Percentiles rank a stretch among this genome's conserved stretches.
Conservation (phyloP, 30 jellyfish, hydroid and myxozoan genomes). For the Rhopilema esculentum region DNA sequence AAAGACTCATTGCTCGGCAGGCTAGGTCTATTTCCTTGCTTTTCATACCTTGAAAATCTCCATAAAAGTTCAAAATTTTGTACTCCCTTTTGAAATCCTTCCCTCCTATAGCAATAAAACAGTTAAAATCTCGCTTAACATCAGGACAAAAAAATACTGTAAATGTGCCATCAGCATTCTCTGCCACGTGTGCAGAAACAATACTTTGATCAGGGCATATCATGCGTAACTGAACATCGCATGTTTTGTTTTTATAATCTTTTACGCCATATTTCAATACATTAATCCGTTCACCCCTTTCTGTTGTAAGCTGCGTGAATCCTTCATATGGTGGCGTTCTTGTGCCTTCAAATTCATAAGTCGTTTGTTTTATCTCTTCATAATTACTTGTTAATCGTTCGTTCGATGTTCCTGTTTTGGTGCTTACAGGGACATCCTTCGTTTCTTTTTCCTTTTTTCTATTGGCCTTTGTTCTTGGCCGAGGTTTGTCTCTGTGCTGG, state of each 20-base stretch:
- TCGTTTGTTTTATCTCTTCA: neutral
- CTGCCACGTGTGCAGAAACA: constrained; percentile 96
- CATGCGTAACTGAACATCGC: constrained; percentile 76
- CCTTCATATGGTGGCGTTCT: constrained; percentile 50
- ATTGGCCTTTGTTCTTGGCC: neutral
- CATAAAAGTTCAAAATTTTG: constrained; percentile 84
- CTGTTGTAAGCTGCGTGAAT: constrained; percentile 64
- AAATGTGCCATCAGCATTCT: constrained; percentile 88
- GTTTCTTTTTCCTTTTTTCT: neutral
- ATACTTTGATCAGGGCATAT: constrained; percentile 94
- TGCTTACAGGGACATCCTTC: neutral
- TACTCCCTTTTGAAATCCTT: constrained; percentile 73
- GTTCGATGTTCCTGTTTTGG: neutral
- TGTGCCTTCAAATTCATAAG: constrained; percentile 37
- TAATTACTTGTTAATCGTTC: neutral
- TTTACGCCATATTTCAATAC: constrained; percentile 50
- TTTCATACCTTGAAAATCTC: constrained; percentile 80
- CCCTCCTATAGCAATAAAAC: constrained; percentile 83
- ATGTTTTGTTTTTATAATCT: constrained; percentile 63
- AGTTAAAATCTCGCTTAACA: constrained; percentile 78
- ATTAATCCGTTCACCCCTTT: constrained; percentile 70
- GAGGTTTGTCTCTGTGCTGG: neutral
- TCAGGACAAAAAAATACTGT: constrained; percentile 94
- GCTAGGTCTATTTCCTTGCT: constrained; percentile 90
- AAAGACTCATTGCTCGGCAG: constrained; percentile 90